Conservation (phyloP, 2,888 invertebrate genomes). For the Platypus cylindrus region DNA sequence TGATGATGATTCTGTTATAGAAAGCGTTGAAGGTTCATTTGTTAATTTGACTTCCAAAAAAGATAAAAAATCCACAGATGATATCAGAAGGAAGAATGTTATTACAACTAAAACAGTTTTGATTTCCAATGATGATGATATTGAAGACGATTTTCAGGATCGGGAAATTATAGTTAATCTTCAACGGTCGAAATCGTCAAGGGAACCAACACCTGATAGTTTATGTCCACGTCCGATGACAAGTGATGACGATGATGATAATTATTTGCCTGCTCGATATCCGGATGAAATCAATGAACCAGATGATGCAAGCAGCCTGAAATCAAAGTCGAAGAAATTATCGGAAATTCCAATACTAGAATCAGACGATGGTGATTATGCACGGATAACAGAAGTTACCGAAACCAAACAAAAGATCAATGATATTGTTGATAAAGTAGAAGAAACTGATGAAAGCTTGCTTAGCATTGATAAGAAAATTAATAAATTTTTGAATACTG, state of each 20-base stretch:
- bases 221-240: constrained; percentile 54
- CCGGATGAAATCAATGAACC: constrained; percentile 66
- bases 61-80: constrained; percentile 38
- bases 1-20: constrained; percentile 24
- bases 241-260: constrained; percentile 41
- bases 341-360: constrained; percentile 44
- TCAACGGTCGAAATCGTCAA: constrained; percentile 59
- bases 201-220: constrained; percentile 62
- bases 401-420: constrained; percentile 23
- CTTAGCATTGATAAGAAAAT: constrained; percentile 48
- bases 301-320: constrained; percentile 44
- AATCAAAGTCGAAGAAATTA: constrained; percentile 31
- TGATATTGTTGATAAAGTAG: constrained; percentile 31
- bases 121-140: constrained; percentile 28
- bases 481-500: constrained; percentile 30
- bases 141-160: too few species aligned
- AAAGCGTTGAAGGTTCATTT: constrained; percentile 20
- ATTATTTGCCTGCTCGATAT: constrained; percentile 45
- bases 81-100: constrained; percentile 32
- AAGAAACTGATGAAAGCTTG: constrained; percentile 39
- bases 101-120: constrained; percentile 43
- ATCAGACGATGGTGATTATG: constrained; percentile 46
- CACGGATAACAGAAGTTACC: constrained; percentile 26
- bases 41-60: constrained; percentile 18
- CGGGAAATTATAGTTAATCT: constrained; percentile 54